phyloP scores from a whole-genome alignment of 2,888 invertebrate genomes.

The Phortica magna region DNA sequence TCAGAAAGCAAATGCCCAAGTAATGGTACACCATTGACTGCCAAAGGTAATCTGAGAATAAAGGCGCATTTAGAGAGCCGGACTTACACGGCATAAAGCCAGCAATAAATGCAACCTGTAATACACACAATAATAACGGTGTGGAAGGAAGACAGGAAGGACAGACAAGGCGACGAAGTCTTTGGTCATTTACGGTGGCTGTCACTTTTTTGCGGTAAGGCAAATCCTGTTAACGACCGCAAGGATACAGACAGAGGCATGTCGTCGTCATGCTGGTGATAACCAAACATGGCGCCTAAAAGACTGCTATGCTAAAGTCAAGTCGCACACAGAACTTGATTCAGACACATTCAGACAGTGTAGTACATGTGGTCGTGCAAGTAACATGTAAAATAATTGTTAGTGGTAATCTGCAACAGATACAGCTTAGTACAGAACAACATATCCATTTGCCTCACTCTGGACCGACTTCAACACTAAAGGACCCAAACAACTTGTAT shows the following conservation, averaged over 20 bases:
- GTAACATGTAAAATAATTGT: constrained; percentile 24
- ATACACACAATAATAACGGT: constrained; percentile 2
- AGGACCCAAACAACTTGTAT: background rate
- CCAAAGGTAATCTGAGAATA: background rate
- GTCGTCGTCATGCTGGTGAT: background rate
- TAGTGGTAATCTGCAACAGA: constrained; percentile 23
- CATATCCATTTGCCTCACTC: background rate
- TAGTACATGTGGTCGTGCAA: background rate
- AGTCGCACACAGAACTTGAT: background rate
- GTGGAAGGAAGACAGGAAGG: background rate
- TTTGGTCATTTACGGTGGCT: constrained; percentile 7
- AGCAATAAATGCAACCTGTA: background rate
- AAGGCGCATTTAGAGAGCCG: no score
- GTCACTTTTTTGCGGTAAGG: constrained; percentile 5
- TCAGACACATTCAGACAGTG: background rate
- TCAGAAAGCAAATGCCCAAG: background rate
- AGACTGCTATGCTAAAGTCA: background rate
- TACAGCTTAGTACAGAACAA: background rate
- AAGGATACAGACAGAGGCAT: background rate
- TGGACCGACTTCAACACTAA: background rate
- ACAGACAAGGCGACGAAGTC: background rate
- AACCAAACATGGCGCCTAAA: background rate
- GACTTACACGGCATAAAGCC: background rate
- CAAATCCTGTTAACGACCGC: constrained; percentile 26
- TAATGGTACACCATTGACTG: background rate